Conservation (phyloP, 2,888 invertebrate species). For the Meloe dianella region DNA sequence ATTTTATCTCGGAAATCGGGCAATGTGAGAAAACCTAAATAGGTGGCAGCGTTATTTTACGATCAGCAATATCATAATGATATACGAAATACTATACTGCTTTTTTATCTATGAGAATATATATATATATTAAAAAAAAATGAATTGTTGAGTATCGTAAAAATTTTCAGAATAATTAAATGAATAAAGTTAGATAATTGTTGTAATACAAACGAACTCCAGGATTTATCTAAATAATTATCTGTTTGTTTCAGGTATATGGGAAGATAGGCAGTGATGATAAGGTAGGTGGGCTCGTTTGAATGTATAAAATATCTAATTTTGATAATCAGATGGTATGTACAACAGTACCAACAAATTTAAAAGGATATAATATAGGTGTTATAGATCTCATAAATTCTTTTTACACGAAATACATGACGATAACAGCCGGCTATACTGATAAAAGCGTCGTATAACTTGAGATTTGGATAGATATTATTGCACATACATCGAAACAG, state of each 20-base stretch:
- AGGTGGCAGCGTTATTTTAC: conserved; percentile 46
- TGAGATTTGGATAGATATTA: conserved; percentile 29
- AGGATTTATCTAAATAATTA: background rate
- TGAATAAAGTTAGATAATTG: too few species aligned
- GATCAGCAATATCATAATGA: conserved; percentile 49
- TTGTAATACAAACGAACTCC: background rate
- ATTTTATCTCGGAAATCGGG: conserved; percentile 52
- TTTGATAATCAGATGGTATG: conserved; percentile 16
- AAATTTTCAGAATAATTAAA: too few species aligned
- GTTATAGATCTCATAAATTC: conserved; percentile 26
- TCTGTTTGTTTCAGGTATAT: conserved; percentile 24
- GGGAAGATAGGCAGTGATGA: conserved; percentile 1
- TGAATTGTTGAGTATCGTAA: too few species aligned
- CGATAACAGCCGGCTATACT: conserved; percentile 39
- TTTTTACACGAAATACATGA: too few species aligned
- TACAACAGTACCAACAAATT: too few species aligned
- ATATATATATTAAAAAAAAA: too few species aligned
- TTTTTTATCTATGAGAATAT: too few species aligned
- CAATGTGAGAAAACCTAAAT: conserved; percentile 35
- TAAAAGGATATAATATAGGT: conserved; percentile 21
- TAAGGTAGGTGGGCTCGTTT: conserved; percentile 16
- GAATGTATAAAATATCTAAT: conserved; percentile 3
- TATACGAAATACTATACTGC: conserved; percentile 32
- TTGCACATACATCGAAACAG: conserved; percentile 28
- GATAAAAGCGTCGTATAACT: conserved; percentile 31